A percentile compares a stretch with the other conserved stretches of the same genome.
Conservation (phyloP, 2,797 vertebrate species). For the Myotis findleyi region DNA sequence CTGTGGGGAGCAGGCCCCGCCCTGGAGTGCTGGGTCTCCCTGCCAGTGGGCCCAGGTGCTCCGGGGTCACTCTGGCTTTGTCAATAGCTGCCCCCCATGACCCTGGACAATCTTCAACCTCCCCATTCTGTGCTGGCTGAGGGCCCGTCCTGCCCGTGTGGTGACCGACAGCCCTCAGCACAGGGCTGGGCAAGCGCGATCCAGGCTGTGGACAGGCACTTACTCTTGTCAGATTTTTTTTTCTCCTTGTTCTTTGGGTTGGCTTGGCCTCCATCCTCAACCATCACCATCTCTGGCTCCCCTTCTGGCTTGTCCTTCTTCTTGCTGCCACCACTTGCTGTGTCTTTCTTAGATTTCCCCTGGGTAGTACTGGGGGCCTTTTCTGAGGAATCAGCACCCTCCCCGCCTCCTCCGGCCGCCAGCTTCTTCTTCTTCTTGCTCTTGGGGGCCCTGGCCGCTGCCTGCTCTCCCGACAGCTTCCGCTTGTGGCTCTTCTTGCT, state of each 20-base stretch:
- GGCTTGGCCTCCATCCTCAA: conserved; percentile 20
- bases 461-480: conserved; percentile 78
- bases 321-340: conserved; percentile 56
- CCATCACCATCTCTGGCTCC: neutral
- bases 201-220: conserved; percentile 26
- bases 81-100: neutral
- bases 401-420: neutral
- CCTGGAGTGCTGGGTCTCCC: neutral
- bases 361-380: conserved; percentile 68
- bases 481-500: conserved; percentile 84
- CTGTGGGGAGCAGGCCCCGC: neutral
- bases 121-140: neutral
- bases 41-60: neutral
- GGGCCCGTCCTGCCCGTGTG: fast-evolving
- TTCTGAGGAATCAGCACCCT: neutral
- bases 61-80: neutral
- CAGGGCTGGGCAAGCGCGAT: fast-evolving
- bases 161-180: fast-evolving
- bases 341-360: conserved; percentile 66
- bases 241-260: conserved; percentile 70
- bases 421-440: conserved; percentile 84
- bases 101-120: neutral
- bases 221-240: conserved; percentile 86
- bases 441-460: conserved; percentile 69
- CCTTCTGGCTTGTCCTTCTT: conserved; percentile 79